Evolutionary conservation across 2,888 invertebrate species (phyloP).

Genomic region (Apodemia mormo): DNA sequence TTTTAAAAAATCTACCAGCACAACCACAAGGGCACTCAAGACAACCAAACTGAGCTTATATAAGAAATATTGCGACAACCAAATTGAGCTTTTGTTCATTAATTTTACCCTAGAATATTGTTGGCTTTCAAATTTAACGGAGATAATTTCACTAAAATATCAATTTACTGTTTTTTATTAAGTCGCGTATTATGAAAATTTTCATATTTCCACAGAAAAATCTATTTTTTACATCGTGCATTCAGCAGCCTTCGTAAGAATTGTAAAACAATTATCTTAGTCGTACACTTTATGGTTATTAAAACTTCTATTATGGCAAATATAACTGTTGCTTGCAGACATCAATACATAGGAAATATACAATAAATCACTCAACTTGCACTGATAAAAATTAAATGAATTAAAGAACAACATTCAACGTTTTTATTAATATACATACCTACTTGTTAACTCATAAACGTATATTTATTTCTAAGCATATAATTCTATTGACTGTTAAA

Average conservation of each 20-base stretch:
- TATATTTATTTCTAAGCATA: not conserved
- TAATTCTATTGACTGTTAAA: no score
- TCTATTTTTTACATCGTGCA: no score
- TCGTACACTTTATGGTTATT: constrained; percentile 3
- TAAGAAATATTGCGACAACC: constrained; percentile 21
- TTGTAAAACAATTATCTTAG: constrained; percentile 27
- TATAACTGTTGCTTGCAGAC: not conserved
- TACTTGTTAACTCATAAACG: not conserved
- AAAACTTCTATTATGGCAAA: constrained; percentile 1
- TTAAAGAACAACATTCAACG: not conserved
- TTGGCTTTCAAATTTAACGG: not conserved
- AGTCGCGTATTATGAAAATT: no score
- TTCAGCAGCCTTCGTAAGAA: no score
- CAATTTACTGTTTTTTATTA: no score
- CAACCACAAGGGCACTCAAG: constrained; percentile 65
- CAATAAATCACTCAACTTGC: constrained; percentile 6
- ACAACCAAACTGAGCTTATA: constrained; percentile 64
- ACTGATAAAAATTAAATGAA: constrained; percentile 19
- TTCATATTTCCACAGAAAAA: no score
- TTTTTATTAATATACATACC: not conserved
- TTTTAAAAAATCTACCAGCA: constrained; percentile 51
- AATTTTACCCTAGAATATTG: not conserved
- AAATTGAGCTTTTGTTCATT: constrained; percentile 23
- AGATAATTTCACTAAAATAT: no score
- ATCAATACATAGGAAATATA: not conserved